Base-by-base conservation (phyloP, 2,888 invertebrate genomes). In the Parapristionchus giblindavisi region DNA sequence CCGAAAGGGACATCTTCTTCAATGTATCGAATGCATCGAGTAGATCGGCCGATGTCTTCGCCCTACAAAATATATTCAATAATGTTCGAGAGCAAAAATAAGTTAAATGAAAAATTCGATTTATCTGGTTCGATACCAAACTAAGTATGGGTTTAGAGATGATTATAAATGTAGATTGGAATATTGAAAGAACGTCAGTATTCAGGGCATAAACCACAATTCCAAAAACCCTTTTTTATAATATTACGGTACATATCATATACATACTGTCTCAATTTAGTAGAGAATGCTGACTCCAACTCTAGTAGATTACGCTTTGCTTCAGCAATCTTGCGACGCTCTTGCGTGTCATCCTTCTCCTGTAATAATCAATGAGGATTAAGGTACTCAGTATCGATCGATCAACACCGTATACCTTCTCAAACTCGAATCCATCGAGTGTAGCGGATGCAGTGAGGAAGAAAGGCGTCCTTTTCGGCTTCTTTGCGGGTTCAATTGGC, bases 371-470 rank as follows among this genome's bases (percentile, higher is more conserved):
- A 54, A 6, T 54, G 56, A 54, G 48, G 48, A 48, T 48, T 14
- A 14, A 14, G 21, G 21, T 48, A 48, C 48, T 11, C 21, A 17
- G 5, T 54, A 17, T 54, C n/a, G n/a, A 54, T 54, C 34, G 61
- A 32, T 40, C 8, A 11, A 38, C 17, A 58, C 3, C 58, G 61
- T n/a, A 34, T 27, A 72, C 76, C 52, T 76, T 74, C 38, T 80
- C 94, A 88, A 97, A 97, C 88, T 93, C 92, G 6, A 85, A 85
- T 48, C 94, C 89, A 83, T 93, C 92, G 27, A 95, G 90, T 1
- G 94, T 93, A 0, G 94, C 92, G 75, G 96, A 91, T 0, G 96
- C 96, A 0, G 97, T 96, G 70, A 98, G 90, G 88, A 99, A 98
- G 90, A 99, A 99, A 0, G 98, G 98, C 0, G 96, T 97, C 60